A percentile compares a stretch with the other conserved stretches of the same genome.
phyloP scores from a whole-genome alignment of 2,797 vertebrate species.

The Lagocephalus sceleratus region DNA sequence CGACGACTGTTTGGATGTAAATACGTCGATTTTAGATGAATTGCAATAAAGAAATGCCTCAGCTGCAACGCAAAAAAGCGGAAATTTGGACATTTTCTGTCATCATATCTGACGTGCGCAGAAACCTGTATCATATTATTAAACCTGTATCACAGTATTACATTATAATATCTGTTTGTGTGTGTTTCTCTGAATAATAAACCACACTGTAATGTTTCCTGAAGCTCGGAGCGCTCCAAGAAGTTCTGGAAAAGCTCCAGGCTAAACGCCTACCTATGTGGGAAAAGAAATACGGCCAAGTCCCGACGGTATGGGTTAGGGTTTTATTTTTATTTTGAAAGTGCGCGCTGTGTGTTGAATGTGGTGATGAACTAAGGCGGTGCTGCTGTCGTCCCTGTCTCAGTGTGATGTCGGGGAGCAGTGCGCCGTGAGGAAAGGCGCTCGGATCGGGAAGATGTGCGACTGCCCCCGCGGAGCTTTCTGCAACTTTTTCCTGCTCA shows the following conservation, averaged over 20 bases:
- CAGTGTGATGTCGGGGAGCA: constrained; percentile 76
- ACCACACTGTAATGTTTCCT: background rate
- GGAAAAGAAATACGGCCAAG: constrained; percentile 84
- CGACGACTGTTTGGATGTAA: no score
- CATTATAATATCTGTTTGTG: background rate
- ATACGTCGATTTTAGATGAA: background rate
- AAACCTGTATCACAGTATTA: no score
- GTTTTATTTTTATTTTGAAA: no score
- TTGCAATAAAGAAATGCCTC: no score
- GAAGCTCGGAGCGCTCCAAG: constrained; percentile 82
- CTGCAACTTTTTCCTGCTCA: constrained; percentile 76
- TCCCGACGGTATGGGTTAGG: constrained; percentile 71
- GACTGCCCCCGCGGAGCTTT: constrained; percentile 67
- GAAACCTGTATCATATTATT: no score
- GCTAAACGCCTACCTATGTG: constrained; percentile 76
- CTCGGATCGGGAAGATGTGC: constrained; percentile 78
- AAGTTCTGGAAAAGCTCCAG: constrained; percentile 83
- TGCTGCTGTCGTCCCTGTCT: background rate
- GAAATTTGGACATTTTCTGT: no score
- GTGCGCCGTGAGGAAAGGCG: constrained; percentile 78
- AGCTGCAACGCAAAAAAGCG: no score
- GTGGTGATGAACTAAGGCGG: background rate
- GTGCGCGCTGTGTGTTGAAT: background rate
- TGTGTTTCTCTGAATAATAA: background rate
- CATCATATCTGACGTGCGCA: no score